Percentiles rank a stretch among this genome's conserved stretches.
phyloP scores from a whole-genome alignment of 2,797 vertebrate genomes.

The Macrochelys suwanniensis region DNA sequence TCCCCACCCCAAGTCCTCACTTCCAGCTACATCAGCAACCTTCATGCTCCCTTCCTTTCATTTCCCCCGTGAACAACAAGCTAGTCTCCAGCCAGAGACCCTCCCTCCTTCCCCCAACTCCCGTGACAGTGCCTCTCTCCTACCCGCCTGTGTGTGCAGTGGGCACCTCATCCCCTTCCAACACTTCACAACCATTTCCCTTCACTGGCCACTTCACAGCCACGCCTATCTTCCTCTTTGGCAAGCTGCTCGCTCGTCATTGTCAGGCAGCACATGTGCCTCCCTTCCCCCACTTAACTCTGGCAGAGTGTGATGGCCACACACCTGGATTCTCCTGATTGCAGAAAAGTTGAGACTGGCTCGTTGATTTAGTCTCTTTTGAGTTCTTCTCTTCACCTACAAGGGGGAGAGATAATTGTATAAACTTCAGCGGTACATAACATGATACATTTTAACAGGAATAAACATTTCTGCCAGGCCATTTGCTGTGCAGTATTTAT shows the following conservation, averaged over 20 bases:
- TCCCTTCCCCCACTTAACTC: not conserved
- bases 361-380: not conserved
- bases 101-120: not conserved
- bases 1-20: not conserved
- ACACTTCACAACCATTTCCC: too few relatives aligned
- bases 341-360: not conserved
- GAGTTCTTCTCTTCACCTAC: not conserved
- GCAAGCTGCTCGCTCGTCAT: too few relatives aligned
- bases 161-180: too few relatives aligned
- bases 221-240: too few relatives aligned
- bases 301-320: not conserved
- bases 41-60: not conserved
- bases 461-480: too few relatives aligned
- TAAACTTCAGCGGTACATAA: not conserved
- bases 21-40: not conserved
- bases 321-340: not conserved
- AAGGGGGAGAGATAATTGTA: not conserved
- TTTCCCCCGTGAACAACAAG: too few relatives aligned
- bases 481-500: too few relatives aligned
- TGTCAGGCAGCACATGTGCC: not conserved
- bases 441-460: not conserved
- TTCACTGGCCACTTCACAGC: too few relatives aligned
- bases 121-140: not conserved
- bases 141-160: not conserved
- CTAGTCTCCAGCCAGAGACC: too few relatives aligned